These are phyloP conservation scores for Archips xylosteana DNA, from an alignment of 2,888 invertebrate genomes.

Conservation along the genomic window DNA sequence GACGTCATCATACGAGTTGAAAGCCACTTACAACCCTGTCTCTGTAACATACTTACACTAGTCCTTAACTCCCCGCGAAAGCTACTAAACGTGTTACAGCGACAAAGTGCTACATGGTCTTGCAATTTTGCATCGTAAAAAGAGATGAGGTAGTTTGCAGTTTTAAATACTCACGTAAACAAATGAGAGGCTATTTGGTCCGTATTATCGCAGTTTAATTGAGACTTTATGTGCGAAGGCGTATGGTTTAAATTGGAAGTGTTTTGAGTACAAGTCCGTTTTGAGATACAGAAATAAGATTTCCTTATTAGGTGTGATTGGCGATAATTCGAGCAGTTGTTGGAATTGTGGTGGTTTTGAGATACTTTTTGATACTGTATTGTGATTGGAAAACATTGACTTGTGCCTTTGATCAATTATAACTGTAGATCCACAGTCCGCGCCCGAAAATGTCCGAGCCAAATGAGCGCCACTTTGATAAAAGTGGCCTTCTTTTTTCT, in stretches of 20 bases:
- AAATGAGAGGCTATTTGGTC: neutral
- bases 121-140: conserved; percentile 40
- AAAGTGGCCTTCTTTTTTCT: too few species aligned
- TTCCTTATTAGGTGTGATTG: conserved; percentile 10
- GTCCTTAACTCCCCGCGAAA: neutral
- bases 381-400: neutral
- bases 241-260: neutral
- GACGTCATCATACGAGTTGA: neutral
- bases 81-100: neutral
- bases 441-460: too few species aligned
- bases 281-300: neutral
- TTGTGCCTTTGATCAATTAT: too few species aligned
- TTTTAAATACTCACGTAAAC: conserved; percentile 19
- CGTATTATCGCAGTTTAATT: neutral
- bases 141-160: conserved; percentile 26
- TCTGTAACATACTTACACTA: neutral
- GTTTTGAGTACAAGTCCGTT: neutral
- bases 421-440: too few species aligned
- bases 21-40: neutral
- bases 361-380: neutral
- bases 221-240: neutral
- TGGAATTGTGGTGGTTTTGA: neutral
- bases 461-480: too few species aligned
- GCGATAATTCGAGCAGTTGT: neutral
- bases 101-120: neutral